Evolutionary conservation across 2,888 invertebrate species (phyloP).

Genomic region (Drosophila siamana): DNA sequence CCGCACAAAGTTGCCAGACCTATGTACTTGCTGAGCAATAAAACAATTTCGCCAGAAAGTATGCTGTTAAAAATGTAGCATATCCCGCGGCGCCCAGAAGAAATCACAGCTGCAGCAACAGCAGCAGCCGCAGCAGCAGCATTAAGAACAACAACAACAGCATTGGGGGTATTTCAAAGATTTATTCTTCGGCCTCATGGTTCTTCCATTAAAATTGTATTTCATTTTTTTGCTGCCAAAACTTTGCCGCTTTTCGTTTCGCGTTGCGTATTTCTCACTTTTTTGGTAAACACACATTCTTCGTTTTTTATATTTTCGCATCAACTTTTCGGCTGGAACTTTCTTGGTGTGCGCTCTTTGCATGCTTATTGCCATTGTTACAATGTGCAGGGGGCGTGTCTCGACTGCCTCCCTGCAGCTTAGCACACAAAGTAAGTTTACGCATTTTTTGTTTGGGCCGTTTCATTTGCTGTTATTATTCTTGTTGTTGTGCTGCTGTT

Average conservation of each 20-base stretch:
- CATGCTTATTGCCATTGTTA: constrained; percentile 34
- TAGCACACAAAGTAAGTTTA: constrained; percentile 52
- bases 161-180: constrained; percentile 46
- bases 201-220: constrained; percentile 58
- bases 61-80: constrained; percentile 44
- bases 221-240: constrained; percentile 29
- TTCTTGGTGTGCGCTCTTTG: background rate
- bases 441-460: constrained; percentile 14
- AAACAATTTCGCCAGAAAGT: constrained; percentile 47
- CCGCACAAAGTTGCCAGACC: constrained; percentile 30
- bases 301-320: constrained; percentile 25
- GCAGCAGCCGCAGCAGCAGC: constrained; percentile 15
- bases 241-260: constrained; percentile 7
- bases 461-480: constrained; percentile 1
- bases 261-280: background rate
- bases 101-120: constrained; percentile 42
- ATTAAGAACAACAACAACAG: background rate
- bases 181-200: constrained; percentile 50
- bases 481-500: background rate
- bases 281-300: constrained; percentile 7
- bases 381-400: constrained; percentile 38
- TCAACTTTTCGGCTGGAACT: constrained; percentile 24
- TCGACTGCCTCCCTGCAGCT: constrained; percentile 22
- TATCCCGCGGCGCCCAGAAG: constrained; percentile 41
- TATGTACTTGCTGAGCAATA: constrained; percentile 38